Conservation (phyloP, 2,797 vertebrate genomes). For the Neosilurus hyrtlii region DNA sequence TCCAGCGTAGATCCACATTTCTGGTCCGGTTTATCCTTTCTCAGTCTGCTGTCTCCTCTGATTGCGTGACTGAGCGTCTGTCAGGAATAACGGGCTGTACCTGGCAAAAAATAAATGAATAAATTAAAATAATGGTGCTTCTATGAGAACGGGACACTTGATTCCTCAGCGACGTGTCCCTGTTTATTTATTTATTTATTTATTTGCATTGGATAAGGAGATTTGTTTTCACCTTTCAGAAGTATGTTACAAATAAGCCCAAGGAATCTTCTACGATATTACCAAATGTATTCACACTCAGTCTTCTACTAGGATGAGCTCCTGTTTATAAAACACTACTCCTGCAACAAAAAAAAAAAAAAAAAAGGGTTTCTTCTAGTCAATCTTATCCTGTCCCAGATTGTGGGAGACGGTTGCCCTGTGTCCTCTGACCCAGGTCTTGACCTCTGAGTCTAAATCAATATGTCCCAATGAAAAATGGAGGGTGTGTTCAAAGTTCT, state of each 20-base stretch:
- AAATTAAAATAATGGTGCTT: not conserved
- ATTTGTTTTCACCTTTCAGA: not conserved
- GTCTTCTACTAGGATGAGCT: not conserved
- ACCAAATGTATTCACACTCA: not conserved
- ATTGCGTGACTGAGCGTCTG: constrained; percentile 31
- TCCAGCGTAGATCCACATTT: not conserved
- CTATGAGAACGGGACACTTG: not conserved
- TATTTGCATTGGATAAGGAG: not conserved
- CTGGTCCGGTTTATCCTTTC: not conserved
- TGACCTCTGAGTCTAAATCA: constrained; percentile 30
- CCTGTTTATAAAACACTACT: not conserved
- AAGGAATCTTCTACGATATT: not conserved
- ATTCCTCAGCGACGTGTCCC: not conserved
- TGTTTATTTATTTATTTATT: not conserved
- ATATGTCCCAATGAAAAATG: constrained; percentile 28
- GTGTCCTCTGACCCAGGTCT: not conserved
- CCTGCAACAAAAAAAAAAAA: not conserved
- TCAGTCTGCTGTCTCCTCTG: constrained; percentile 9
- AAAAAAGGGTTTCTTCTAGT: not conserved
- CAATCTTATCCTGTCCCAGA: no score
- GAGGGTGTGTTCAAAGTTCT: constrained; percentile 21
- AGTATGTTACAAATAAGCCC: not conserved
- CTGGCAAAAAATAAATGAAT: constrained; percentile 6
- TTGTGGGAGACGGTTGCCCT: not conserved
- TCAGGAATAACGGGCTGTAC: constrained; percentile 32